Conservation (phyloP, 1,140 invertebrate genomes). For the Palaemon carinicauda region DNA sequence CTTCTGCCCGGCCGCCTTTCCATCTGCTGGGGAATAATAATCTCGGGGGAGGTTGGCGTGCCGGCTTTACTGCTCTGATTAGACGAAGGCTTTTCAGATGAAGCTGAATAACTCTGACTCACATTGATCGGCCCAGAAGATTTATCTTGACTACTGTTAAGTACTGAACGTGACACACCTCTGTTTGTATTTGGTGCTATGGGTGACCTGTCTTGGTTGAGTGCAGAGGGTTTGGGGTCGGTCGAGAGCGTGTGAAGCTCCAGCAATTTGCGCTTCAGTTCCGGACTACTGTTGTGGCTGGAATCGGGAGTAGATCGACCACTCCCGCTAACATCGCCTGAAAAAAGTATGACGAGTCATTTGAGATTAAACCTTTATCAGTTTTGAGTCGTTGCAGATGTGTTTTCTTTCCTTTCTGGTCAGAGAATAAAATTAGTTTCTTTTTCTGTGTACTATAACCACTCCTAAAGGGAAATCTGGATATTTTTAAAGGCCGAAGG, state of each 20-base stretch:
- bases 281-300: conserved; percentile 52
- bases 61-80: conserved; percentile 51
- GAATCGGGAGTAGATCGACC: conserved; percentile 52
- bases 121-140: neutral
- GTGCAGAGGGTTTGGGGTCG: neutral
- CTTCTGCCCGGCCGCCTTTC: conserved; percentile 23
- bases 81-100: conserved; percentile 16
- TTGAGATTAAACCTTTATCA: too few relatives aligned
- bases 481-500: too few relatives aligned
- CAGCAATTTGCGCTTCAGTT: conserved; percentile 42
- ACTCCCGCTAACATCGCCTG: conserved; percentile 48
- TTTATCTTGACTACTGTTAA: neutral
- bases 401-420: too few relatives aligned
- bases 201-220: conserved; percentile 34
- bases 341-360: neutral
- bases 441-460: too few relatives aligned
- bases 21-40: neutral
- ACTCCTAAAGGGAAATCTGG: too few relatives aligned
- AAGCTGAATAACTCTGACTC: neutral
- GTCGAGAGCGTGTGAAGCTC: conserved; percentile 29
- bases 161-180: neutral
- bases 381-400: too few relatives aligned
- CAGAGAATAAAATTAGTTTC: too few relatives aligned
- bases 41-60: conserved; percentile 46
- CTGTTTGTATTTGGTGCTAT: neutral